A percentile compares a stretch with the other conserved stretches of the same genome.
phyloP scores from a whole-genome alignment of 2,113 vertebrate genomes.

The Urocynchramus pylzowi region DNA sequence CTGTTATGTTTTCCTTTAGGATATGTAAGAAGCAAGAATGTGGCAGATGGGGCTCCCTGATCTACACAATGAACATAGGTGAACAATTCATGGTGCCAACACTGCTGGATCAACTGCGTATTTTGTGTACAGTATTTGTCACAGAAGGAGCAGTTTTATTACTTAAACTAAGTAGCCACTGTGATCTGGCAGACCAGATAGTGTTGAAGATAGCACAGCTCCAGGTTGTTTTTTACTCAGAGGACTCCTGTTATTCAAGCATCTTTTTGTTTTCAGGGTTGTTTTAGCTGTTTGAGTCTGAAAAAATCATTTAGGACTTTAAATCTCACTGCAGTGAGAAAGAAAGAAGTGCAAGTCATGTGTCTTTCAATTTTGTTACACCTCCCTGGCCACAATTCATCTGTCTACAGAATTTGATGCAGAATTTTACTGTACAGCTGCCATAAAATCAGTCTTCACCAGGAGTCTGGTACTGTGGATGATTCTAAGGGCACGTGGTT shows the following conservation, averaged over 20 bases:
- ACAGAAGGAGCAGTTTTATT: neutral
- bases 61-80: neutral
- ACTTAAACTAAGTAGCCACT: neutral
- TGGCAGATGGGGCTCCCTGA: neutral
- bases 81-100: neutral
- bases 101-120: neutral
- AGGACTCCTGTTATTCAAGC: neutral
- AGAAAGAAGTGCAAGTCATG: neutral
- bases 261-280: neutral
- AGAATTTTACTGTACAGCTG: conserved; percentile 1
- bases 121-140: neutral
- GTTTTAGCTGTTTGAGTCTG: neutral
- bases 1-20: neutral
- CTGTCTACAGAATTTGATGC: neutral
- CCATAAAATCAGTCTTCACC: neutral
- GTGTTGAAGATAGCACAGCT: neutral
- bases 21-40: neutral
- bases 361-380: neutral
- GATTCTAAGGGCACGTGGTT: neutral
- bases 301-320: neutral
- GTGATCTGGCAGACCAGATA: neutral
- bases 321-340: neutral
- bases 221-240: neutral
- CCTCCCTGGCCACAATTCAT: neutral
- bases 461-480: neutral